Evolutionary conservation across 2,113 vertebrate species (phyloP), one percentile per base, ranked within the genome.

Genomic region (Mustelus asterias): DNA sequence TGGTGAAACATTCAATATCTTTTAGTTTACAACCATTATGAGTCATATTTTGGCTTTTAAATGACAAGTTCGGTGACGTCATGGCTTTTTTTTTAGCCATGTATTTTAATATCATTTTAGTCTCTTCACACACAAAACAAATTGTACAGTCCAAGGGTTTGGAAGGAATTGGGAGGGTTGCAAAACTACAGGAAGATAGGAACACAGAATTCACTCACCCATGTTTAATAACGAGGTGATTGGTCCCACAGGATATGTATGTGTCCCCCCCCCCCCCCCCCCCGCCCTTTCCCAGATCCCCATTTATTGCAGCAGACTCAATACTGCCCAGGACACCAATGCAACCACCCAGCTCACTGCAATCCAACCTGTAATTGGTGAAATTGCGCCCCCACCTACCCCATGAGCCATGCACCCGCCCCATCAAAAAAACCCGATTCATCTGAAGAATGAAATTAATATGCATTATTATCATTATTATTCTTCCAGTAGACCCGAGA

Each of bases 231-330:
- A 41, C 37, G 6, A 7, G 37, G 80, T 41, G 80, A 22, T 37
- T 37, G 20, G 33, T 65, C 16, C 89, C 89, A 65, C 14, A 6
- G 14, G 60, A 37, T 65, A 18, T 16, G 65, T 95, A 18, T 24
- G 96, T 97, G 92, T 96, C 96, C 96, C 96, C 96, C 96, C 96
- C 67, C 96, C 96, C 96, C 96, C 67, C 96, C 48, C 96, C 96
- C 96, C 96, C 96, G 95, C 85, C 96, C 96, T 96, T 96, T 96
- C 96, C 97, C 96, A 96, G 96, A 96, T 96, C 96, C 96, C 95
- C 96, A 22, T 93, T 65, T 63, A 37, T 93, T 65, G 89, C 58
- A 93, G 89, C 37, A 22, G 48, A 54, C 2, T 54, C 48, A 54
- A 2, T 4, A 54, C 48, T 54, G 48, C 72, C 9, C 72, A 13